Evolutionary conservation across 1,140 invertebrate genomes (phyloP), one percentile per base, ranked within the genome.

Genomic region (Neocloeon triangulifer): DNA sequence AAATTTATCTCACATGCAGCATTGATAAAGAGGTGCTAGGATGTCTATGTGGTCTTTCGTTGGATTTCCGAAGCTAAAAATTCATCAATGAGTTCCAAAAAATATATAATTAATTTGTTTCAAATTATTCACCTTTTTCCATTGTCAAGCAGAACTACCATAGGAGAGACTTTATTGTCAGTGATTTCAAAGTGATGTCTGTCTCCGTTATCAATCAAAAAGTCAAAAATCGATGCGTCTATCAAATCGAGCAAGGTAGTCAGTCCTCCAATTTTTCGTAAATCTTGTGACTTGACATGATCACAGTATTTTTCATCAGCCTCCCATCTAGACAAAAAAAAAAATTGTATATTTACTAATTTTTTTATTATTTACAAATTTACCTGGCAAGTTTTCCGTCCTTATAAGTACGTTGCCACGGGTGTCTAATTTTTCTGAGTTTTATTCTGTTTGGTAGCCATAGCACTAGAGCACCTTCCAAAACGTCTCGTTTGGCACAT

Each of bases 181-280:
- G 81, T 62, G 3, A 74, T 64, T 55, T 94, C 85, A 46, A 84
- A 91, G 50, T 82, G 76, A 60, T 95, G 86, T 12, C 88, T 59
- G 55, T 95, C 88, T 1, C 85, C 88, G 58, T 95, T 95, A 49
- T 85, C 82, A 48, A 91, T 75, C 2, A 95, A 56, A 54, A 86
- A 95, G 55, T 95, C 88, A 50, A 94, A 88, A 38, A 92, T 69
- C 2, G 80, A 60, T 10, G 72, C 68, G 52, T 92, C 86, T 32
- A 92, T 64, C 21, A 94, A 58, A 54, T 94, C 84, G 29, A 89
- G 55, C 17, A 94, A 51, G n/a, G n/a, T n/a, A n/a, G n/a, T n/a
- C n/a, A n/a, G n/a, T n/a, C n/a, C n/a, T n/a, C n/a, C n/a, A n/a
- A n/a, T n/a, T n/a, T n/a, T n/a, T n/a, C n/a, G n/a, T n/a, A n/a